A percentile compares a stretch with the other conserved stretches of the same genome.
These are phyloP conservation scores for Chionoecetes opilio DNA, from an alignment of 1,140 invertebrate species.

Conservation along the genomic window DNA sequence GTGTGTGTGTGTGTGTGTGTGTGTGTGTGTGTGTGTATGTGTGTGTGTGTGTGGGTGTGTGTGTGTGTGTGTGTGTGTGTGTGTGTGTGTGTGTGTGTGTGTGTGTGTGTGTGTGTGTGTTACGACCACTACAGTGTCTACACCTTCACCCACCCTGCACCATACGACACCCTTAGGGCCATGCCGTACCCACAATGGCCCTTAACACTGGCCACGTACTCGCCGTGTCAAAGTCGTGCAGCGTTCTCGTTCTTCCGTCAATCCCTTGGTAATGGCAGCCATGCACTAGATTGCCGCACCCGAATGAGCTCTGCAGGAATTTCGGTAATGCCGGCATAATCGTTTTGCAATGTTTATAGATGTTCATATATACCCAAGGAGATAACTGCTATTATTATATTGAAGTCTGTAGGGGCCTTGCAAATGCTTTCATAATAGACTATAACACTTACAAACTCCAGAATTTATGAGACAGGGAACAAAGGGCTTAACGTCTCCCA, in stretches of 20 bases:
- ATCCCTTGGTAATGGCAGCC: neutral
- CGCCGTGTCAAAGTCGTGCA: too few species aligned
- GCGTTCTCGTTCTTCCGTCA: neutral
- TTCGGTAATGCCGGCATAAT: conserved; percentile 39
- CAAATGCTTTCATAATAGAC: conserved; percentile 42
- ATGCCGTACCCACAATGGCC: too few species aligned
- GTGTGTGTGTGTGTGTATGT: too few species aligned
- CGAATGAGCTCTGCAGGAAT: neutral
- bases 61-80: too few species aligned
- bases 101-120: neutral
- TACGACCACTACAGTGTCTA: too few species aligned
- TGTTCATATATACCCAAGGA: neutral
- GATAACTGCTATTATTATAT: conserved; percentile 1
- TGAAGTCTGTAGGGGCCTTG: conserved; percentile 38
- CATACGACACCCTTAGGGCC: neutral
- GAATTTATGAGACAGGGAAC: neutral
- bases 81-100: neutral
- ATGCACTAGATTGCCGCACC: neutral
- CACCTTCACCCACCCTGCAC: neutral
- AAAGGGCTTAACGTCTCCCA: neutral
- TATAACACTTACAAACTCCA: neutral
- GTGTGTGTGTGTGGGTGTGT: too few species aligned
- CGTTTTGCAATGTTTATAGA: conserved; percentile 49
- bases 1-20: too few species aligned
- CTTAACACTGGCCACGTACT: too few species aligned